Base-by-base conservation (phyloP, 1,140 invertebrate genomes). In the Coenobita brevimanus region DNA sequence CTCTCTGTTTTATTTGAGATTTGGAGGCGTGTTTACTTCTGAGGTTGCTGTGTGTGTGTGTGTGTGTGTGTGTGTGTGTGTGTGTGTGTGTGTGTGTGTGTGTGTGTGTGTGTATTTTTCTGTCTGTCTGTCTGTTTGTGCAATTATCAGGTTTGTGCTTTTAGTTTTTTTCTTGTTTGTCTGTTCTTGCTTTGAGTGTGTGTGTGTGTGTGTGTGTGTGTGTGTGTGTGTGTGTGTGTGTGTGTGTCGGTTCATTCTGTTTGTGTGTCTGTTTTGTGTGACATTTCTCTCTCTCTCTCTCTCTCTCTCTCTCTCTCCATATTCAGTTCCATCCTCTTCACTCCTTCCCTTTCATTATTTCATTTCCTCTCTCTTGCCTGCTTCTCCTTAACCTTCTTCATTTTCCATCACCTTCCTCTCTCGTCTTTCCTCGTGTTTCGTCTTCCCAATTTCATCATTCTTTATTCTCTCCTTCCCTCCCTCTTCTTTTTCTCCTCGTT, bases 41-140 rank as follows among this genome's bases (percentile, higher is more conserved):
- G n/a, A n/a, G n/a, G n/a, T n/a, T n/a, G n/a, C n/a, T n/a, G n/a
- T n/a, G n/a, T n/a, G n/a, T 67, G 15, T 67, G 15, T 67, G 15
- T 67, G 15, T n/a, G 27, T 67, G 15, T 67, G 15, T 30, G 27
- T n/a, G 64, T 67, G 64, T 67, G 64, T 67, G 64, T 67, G 64
- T 67, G 64, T 67, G 64, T 67, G 64, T 67, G 64, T 67, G 64
- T 67, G 27, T 67, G 27, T 67, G 64, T 67, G 64, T 67, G 64
- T 67, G 64, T 67, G 64, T 67, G 64, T 67, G 64, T 67, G 64
- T 67, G 24, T 24, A 30, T 67, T 13, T 6, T 6, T n/a, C n/a
- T n/a, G n/a, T n/a, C n/a, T n/a, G n/a, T n/a, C n/a, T n/a, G n/a
- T n/a, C n/a, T n/a, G n/a, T 6, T 67, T 67, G 15, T 8, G 27